Evolutionary conservation across 2,888 invertebrate genomes (phyloP), one percentile per base, ranked within the genome.

Genomic region (Aphrophora alni): DNA sequence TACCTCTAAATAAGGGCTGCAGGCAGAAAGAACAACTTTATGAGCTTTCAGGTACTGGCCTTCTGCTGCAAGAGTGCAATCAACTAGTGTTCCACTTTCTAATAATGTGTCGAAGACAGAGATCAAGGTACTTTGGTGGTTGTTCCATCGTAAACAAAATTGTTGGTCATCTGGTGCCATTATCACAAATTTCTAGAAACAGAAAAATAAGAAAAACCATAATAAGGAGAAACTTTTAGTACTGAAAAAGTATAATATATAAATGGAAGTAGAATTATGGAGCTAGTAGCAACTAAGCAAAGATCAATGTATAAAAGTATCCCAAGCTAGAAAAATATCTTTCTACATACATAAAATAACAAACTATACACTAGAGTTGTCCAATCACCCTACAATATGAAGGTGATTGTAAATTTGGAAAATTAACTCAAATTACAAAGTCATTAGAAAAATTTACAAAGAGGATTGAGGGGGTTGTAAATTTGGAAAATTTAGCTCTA

Each of bases 61-160:
- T 89, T 97, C 97, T 85, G 97, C 97, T 87, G 97, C 97, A 87
- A 97, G 90, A 86, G 97, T 97, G 89, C 97, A 97, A 90, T 97
- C 97, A 88, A 97, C 97, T 89, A 97, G 92, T 87, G 95, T 95
- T 87, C 96, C 96, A 90, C 95, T 96, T 91, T 96, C 95, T 87
- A 97, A 90, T 86, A 97, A 91, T 87, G 95, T 95, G 91, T 97
- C 97, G 90, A 97, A 97, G 87, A 97, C 96, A 87, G 96, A 95
- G 87, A 97, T 95, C 89, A 97, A 90, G 86, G 97, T 97, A 87
- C 95, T 95, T 90, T 97, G 97, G 90, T 97, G 97, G 90, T 97
- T 97, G 91, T 97, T 97, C 97, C 97, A 97, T 89, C 97, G 91
- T 87, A 97, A 91, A 90, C 97, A 97, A 90, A 97, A 97, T 91